Evolutionary conservation across 2,797 vertebrate species (phyloP).

Genomic region (Rhodeus uyekii): DNA sequence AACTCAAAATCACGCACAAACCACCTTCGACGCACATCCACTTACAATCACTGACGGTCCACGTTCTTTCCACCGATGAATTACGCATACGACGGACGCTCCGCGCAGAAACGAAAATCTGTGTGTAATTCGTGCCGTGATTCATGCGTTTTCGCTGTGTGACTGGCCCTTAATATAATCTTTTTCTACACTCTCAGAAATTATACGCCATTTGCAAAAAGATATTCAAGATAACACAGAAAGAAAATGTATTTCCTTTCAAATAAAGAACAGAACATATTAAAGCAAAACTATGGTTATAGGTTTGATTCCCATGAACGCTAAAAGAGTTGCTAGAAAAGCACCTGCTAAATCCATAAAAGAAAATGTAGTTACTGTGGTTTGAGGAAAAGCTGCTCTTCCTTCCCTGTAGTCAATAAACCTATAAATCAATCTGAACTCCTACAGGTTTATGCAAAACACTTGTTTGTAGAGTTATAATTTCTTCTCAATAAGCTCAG

Average conservation of each 20-base stretch:
- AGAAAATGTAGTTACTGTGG: neutral
- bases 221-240: neutral
- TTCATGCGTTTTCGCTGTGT: no score
- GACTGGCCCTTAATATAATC: no score
- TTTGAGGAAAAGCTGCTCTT: neutral
- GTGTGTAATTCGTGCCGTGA: no score
- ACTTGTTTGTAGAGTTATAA: constrained; percentile 10
- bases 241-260: neutral
- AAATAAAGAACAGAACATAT: neutral
- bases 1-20: no score
- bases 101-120: no score
- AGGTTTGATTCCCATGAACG: neutral
- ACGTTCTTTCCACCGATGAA: no score
- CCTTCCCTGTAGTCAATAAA: neutral
- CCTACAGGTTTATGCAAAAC: constrained; percentile 18
- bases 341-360: neutral
- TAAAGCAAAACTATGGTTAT: neutral
- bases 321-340: neutral
- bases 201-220: neutral
- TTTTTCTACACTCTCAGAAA: neutral
- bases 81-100: no score
- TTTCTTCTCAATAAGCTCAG: constrained; percentile 19
- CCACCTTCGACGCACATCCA: no score
- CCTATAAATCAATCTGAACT: constrained; percentile 16
- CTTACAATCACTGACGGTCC: no score